Percentiles rank a stretch among this genome's conserved stretches.
phyloP scores from a whole-genome alignment of 2,888 invertebrate genomes.

The Bombylius discolor region DNA sequence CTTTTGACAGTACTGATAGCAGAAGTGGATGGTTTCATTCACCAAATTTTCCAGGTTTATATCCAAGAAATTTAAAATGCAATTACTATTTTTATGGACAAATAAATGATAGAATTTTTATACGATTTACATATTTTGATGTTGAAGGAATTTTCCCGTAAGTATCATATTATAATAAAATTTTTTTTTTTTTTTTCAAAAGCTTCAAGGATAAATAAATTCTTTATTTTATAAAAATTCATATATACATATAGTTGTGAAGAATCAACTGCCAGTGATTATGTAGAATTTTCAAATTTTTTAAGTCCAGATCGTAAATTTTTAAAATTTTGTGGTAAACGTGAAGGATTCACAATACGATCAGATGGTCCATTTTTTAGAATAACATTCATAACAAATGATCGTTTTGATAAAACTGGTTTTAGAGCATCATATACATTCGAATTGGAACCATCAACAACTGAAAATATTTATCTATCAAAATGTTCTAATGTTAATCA shows the following conservation, averaged over 20 bases:
- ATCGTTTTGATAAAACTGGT: slow-evolving; percentile 83
- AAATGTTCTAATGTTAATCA: not conserved
- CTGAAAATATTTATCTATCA: slow-evolving; percentile 16
- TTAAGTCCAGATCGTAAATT: slow-evolving; percentile 81
- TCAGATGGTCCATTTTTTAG: slow-evolving; percentile 89
- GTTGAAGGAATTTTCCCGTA: slow-evolving; percentile 91
- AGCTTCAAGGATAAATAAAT: too few species aligned
- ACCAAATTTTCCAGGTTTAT: slow-evolving; percentile 82
- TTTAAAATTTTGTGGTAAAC: slow-evolving; percentile 69
- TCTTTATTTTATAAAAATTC: too few species aligned
- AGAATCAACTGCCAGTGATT: slow-evolving; percentile 83
- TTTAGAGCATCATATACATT: slow-evolving; percentile 89
- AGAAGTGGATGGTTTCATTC: slow-evolving; percentile 72
- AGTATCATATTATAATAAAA: slow-evolving; percentile 28
- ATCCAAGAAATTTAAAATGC: slow-evolving; percentile 80
- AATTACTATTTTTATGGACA: slow-evolving; percentile 82
- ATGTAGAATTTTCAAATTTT: slow-evolving; percentile 92
- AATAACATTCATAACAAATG: slow-evolving; percentile 88
- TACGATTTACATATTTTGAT: slow-evolving; percentile 83
- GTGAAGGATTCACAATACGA: slow-evolving; percentile 57
- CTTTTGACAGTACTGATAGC: slow-evolving; percentile 69
- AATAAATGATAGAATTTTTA: slow-evolving; percentile 60
- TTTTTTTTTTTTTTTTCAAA: too few species aligned
- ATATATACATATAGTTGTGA: slow-evolving; percentile 55
- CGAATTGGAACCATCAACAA: slow-evolving; percentile 43